Evolutionary conservation across 2,797 vertebrate species (phyloP).

Genomic region (Sternotherus odoratus): DNA sequence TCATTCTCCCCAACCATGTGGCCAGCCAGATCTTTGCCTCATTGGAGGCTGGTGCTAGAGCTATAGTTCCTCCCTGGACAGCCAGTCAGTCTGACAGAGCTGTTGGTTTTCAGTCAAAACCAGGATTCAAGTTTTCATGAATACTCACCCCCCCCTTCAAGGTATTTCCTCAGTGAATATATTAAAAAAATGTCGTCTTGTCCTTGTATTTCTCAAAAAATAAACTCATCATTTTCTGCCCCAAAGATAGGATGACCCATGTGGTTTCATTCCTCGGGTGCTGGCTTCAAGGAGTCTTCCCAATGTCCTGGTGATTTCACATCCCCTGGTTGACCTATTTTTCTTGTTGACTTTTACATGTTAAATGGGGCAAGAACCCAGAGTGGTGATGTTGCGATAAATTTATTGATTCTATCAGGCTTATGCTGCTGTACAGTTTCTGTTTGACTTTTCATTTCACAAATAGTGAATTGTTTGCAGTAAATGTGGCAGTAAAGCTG

Average conservation of each 20-base stretch:
- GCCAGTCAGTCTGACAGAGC: neutral
- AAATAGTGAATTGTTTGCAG: neutral
- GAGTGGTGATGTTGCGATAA: fast-evolving
- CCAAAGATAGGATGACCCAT: neutral
- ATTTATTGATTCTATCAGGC: neutral
- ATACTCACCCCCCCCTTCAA: too few species aligned
- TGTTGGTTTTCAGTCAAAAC: neutral
- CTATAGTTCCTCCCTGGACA: neutral
- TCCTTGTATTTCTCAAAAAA: too few species aligned
- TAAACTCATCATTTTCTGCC: too few species aligned
- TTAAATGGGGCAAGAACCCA: neutral
- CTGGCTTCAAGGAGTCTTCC: neutral
- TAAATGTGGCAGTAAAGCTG: neutral
- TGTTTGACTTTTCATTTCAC: neutral
- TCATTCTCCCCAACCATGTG: fast-evolving
- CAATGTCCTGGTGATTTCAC: neutral
- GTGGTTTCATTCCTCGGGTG: neutral
- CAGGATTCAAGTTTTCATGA: too few species aligned
- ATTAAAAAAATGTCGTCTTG: too few species aligned
- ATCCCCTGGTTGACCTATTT: neutral
- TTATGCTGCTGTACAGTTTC: neutral
- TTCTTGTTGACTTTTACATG: neutral
- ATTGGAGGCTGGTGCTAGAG: neutral
- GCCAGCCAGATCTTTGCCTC: neutral
- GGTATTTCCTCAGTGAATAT: too few species aligned